Evolutionary conservation across 2,113 vertebrate genomes (phyloP), one percentile per base, ranked within the genome.

Genomic region (Corythornis cristatus): DNA sequence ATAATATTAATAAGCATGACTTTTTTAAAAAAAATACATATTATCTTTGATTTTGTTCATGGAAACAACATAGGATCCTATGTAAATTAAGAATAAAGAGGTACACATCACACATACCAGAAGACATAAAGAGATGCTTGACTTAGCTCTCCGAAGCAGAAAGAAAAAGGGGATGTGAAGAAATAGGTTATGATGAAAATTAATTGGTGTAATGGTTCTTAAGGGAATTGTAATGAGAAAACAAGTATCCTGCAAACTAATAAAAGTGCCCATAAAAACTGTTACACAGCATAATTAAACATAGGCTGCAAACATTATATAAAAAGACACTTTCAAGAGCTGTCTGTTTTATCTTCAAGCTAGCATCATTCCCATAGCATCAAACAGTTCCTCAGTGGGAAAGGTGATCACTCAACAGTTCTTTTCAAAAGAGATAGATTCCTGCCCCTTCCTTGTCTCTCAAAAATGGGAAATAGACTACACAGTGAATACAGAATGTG

Each of bases 1-100:
- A 50, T 45, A 46, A 37, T 6, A 16, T 19, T 37, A 66, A 29
- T 26, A 11, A 0, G 0, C 13, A 54, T 71, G 15, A 28, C 1
- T 74, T 78, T 40, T 84, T 12, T 79, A 35, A 18, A 54, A 54
- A 85, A 85, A 31, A 12, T 60, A 64, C 35, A 8, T 62, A 29
- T 51, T 64, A 25, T 40, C 11, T 72, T 70, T 64, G 14, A 9
- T 4, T 76, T 83, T 62, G 42, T 51, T 62, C 20, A 37, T 22
- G 5, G 56, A 67, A 77, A 37, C 19, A 67, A 22, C 73, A n/a
- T 48, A 61, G 15, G 15, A 35, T 60, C 8, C 15, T 72, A 60
- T 25, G 48, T 83, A 65, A 37, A 45, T 8, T 58, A 77, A 48
- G 72, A 67, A 37, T 72, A 54, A 77, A 72, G 54, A 54, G 3